Evolutionary conservation across 2,888 invertebrate genomes (phyloP).

Genomic region (Micoletzkya japonica): DNA sequence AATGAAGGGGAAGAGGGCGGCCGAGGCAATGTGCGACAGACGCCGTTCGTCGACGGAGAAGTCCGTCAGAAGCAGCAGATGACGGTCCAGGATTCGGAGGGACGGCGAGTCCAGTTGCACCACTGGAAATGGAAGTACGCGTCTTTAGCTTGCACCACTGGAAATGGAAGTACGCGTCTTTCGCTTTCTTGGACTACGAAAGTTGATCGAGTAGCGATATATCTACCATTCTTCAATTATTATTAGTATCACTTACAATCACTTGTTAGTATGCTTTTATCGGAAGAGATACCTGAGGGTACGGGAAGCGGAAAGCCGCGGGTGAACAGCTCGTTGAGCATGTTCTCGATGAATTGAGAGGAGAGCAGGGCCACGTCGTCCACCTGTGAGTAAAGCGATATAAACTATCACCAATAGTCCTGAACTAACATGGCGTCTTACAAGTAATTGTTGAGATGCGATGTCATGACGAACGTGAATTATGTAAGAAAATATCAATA

Average conservation of each 20-base stretch:
- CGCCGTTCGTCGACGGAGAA: conserved; percentile 43
- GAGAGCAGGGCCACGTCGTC: conserved; percentile 25
- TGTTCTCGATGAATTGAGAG: conserved; percentile 22
- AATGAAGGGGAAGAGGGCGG: conserved; percentile 27
- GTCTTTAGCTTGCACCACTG: conserved; percentile 36
- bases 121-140: conserved; percentile 34
- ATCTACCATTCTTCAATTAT: not conserved
- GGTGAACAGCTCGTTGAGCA: conserved; percentile 27
- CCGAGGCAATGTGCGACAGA: conserved; percentile 36
- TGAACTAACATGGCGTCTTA: no score
- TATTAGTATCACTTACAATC: no score
- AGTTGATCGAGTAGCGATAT: not conserved
- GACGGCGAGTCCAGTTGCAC: conserved; percentile 41
- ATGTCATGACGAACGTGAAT: no score
- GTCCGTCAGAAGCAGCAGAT: conserved; percentile 44
- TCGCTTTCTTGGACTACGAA: conserved; percentile 5
- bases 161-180: conserved; percentile 11
- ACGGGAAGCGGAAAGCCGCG: conserved; percentile 25
- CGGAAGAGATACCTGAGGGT: conserved; percentile 20
- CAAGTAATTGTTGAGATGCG: no score
- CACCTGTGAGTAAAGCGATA: conserved; percentile 1
- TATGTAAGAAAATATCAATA: not conserved
- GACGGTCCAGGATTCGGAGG: conserved; percentile 39
- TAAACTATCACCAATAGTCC: no score
- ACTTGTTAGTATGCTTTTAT: no score